Evolutionary conservation across 30 jellyfish, hydroid and myxozoan species (phyloP).

Genomic region (Phacellophora camtschatica): DNA sequence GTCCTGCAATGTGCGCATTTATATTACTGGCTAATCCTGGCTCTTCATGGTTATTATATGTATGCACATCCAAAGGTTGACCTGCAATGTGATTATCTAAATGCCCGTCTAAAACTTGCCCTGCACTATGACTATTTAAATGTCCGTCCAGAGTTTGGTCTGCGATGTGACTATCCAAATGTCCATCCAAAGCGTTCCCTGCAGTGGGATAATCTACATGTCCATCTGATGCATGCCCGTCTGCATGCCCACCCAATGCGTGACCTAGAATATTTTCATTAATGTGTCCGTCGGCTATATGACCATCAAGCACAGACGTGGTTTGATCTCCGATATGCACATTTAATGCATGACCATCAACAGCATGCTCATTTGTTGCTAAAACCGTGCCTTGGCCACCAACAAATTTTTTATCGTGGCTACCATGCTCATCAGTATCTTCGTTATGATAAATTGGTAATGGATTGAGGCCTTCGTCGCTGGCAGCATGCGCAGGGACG

Average conservation of each 20-base stretch:
- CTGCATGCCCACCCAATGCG: neutral
- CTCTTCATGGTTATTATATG: no score
- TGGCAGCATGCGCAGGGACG: slow-evolving; percentile 26
- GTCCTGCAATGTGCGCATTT: no score
- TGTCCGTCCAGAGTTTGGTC: no score
- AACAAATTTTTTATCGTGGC: neutral
- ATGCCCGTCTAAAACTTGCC: neutral
- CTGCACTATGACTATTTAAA: no score
- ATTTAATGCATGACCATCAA: neutral
- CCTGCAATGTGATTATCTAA: no score
- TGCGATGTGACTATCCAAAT: no score
- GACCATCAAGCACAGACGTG: neutral
- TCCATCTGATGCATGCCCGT: slow-evolving; percentile 11
- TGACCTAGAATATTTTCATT: no score
- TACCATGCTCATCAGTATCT: neutral
- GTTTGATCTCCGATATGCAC: slow-evolving; percentile 1
- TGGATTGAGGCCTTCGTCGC: slow-evolving; percentile 47
- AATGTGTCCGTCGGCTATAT: no score
- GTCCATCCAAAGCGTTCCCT: no score
- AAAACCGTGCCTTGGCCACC: neutral
- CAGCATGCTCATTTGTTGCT: neutral
- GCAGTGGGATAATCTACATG: no score
- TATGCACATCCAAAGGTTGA: no score
- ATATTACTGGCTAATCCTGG: no score
- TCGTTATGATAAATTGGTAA: slow-evolving; percentile 29